phyloP scores from a whole-genome alignment of 2,888 invertebrate genomes.

The Oegoconia quadripuncta region DNA sequence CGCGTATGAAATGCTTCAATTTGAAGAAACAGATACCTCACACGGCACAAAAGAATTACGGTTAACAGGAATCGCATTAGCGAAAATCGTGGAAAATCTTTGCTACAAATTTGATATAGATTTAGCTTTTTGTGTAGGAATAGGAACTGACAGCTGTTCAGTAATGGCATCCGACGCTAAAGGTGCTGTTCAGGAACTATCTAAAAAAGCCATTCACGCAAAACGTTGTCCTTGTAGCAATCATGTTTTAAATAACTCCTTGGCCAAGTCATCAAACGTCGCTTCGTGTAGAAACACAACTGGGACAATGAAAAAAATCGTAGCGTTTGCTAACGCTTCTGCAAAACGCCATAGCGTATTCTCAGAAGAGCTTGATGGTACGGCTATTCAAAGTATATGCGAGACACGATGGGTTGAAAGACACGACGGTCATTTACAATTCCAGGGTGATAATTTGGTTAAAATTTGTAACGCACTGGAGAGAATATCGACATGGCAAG shows the following conservation, averaged over 20 bases:
- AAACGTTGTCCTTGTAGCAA: constrained; percentile 29
- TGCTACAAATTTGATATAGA: constrained; percentile 24
- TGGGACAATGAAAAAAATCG: constrained; percentile 16
- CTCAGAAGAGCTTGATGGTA: constrained; percentile 7
- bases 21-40: constrained; percentile 11
- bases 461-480: constrained; percentile 19
- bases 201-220: constrained; percentile 21
- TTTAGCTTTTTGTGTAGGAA: constrained; percentile 19
- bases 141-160: constrained; percentile 33
- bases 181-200: constrained; percentile 26
- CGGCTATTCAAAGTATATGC: constrained; percentile 17
- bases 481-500: constrained; percentile 17
- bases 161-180: constrained; percentile 31
- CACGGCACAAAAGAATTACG: constrained; percentile 16
- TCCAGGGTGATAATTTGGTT: constrained; percentile 17
- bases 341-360: constrained; percentile 16
- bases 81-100: constrained; percentile 24
- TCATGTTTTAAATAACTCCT: constrained; percentile 29
- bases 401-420: constrained; percentile 19
- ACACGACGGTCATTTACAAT: constrained; percentile 18
- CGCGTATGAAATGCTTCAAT: constrained; percentile 9
- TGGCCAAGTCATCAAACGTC: constrained; percentile 25
- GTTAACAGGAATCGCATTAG: constrained; percentile 24
- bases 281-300: constrained; percentile 19
- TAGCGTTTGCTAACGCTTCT: constrained; percentile 17